Percentiles rank a stretch among this genome's conserved stretches.
Evolutionary conservation across 1,140 invertebrate species (phyloP).

Genomic region (Diachasmimorpha longicaudata): DNA sequence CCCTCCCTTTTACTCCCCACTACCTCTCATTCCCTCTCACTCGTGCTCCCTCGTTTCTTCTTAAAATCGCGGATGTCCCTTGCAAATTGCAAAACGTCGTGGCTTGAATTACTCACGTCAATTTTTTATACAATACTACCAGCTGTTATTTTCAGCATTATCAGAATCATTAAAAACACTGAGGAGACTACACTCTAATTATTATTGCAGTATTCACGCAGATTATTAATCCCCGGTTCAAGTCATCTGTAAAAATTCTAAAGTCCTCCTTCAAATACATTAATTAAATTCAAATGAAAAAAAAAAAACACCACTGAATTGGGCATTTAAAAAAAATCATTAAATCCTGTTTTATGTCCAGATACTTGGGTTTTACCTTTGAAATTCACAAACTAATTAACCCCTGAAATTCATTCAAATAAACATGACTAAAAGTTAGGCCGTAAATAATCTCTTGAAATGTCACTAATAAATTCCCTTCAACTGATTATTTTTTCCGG

Average conservation of each 20-base stretch:
- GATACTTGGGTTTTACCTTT: too few species aligned
- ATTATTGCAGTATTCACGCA: not conserved
- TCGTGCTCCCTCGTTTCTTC: not conserved
- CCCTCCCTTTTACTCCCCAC: not conserved
- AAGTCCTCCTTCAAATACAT: too few species aligned
- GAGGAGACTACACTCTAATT: not conserved
- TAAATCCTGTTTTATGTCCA: too few species aligned
- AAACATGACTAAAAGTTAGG: not conserved
- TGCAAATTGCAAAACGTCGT: slow-evolving; percentile 1
- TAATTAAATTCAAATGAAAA: too few species aligned
- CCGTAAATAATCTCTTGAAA: not conserved
- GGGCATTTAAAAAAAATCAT: too few species aligned
- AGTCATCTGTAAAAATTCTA: too few species aligned
- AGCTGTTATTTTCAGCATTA: not conserved
- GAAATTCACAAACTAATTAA: too few species aligned
- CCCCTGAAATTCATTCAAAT: too few species aligned
- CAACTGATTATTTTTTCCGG: not conserved
- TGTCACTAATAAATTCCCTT: not conserved
- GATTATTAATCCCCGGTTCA: too few species aligned
- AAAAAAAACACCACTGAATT: too few species aligned
- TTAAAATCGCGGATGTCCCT: slow-evolving; percentile 15
- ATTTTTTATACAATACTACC: not conserved
- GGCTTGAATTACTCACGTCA: slow-evolving; percentile 6
- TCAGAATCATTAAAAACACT: not conserved
- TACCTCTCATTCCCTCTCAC: not conserved